Evolutionary conservation across 2,113 vertebrate genomes (phyloP).

Genomic region (Sitta europaea): DNA sequence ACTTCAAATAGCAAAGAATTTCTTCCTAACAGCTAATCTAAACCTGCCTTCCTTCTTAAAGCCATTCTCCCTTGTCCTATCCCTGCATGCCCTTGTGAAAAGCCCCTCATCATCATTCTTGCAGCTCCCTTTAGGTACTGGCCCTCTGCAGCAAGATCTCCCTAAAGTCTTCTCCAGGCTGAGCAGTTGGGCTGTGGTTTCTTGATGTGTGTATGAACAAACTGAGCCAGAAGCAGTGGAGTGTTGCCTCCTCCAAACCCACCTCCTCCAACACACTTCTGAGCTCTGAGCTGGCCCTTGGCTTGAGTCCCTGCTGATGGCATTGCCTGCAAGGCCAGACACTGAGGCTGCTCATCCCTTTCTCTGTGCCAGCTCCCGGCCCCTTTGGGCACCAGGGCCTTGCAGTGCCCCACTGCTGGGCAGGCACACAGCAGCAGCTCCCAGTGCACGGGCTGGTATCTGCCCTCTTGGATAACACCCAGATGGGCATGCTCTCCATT

Average conservation of each 20-base stretch:
- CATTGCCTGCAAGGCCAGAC: neutral
- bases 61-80: neutral
- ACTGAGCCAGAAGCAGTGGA: neutral
- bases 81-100: neutral
- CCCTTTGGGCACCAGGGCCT: neutral
- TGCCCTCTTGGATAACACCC: neutral
- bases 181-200: neutral
- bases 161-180: neutral
- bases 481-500: neutral
- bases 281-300: neutral
- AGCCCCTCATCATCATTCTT: neutral
- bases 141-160: neutral
- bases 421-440: neutral
- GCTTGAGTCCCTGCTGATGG: neutral
- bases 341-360: neutral
- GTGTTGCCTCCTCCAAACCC: neutral
- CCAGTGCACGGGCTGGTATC: rapidly evolving
- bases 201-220: rapidly evolving
- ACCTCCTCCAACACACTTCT: no score
- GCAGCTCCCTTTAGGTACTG: neutral
- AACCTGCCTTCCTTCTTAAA: neutral
- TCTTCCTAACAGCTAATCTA: neutral
- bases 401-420: neutral
- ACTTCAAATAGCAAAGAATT: neutral
- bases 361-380: neutral